Evolutionary conservation across 37 sponge, comb jelly and placozoan species (phyloP).

Genomic region (Chondrosia reniformis): DNA sequence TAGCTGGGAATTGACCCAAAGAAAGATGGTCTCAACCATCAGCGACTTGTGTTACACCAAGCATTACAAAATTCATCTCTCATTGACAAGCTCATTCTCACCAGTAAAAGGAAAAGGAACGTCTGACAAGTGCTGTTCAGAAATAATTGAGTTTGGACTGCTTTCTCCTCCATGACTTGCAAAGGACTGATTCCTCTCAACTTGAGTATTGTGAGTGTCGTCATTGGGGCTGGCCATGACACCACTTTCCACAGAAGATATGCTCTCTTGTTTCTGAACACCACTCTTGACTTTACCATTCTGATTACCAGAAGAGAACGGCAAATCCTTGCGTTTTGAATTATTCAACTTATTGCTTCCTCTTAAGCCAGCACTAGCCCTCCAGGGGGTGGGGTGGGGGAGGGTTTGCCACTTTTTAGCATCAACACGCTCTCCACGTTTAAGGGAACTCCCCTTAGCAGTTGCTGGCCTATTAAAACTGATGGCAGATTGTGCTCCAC

Average conservation of each 20-base stretch:
- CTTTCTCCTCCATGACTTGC: conserved; percentile 20
- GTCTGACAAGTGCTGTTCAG: conserved; percentile 3
- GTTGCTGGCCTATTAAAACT: no score
- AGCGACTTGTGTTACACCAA: not conserved
- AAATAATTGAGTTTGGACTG: conserved; percentile 4
- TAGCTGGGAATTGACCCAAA: no score
- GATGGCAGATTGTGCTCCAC: no score
- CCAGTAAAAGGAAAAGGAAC: not conserved
- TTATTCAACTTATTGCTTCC: no score
- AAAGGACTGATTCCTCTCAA: conserved; percentile 14
- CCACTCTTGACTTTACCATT: no score
- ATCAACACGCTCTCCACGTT: not conserved
- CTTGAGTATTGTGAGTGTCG: not conserved
- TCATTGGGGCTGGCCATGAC: not conserved
- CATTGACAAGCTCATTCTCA: no score
- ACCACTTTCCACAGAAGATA: not conserved
- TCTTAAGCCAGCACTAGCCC: not conserved
- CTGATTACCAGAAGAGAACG: no score
- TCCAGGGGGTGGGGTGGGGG: not conserved
- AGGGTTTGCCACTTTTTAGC: not conserved
- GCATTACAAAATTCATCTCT: not conserved
- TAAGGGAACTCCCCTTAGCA: no score
- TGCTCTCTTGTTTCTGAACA: no score
- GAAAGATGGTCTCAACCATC: not conserved
- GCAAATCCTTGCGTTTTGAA: no score